Evolutionary conservation across 2,888 invertebrate genomes (phyloP).

Genomic region (Synergus gifuensis): DNA sequence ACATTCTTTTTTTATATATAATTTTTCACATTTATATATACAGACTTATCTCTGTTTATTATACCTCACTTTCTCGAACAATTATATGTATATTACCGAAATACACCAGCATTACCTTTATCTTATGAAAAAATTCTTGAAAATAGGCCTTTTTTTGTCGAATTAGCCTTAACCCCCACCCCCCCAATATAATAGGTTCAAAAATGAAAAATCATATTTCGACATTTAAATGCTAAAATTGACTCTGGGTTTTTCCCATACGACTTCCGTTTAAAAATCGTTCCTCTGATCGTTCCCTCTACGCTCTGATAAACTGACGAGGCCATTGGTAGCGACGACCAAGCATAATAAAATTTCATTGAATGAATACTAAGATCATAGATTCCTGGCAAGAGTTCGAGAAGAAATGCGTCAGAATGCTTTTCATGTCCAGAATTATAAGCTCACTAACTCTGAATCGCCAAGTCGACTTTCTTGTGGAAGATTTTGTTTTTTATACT

Average conservation of each 20-base stretch:
- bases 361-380: slow-evolving; percentile 57
- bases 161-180: too few species aligned
- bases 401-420: slow-evolving; percentile 50
- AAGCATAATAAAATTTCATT: slow-evolving; percentile 52
- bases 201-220: not conserved
- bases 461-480: slow-evolving; percentile 21
- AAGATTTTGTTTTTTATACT: slow-evolving; percentile 23
- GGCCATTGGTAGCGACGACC: slow-evolving; percentile 47
- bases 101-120: too few species aligned
- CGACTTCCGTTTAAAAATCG: slow-evolving; percentile 50
- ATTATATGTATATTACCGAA: too few species aligned
- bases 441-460: slow-evolving; percentile 36
- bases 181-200: too few species aligned
- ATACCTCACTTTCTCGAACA: too few species aligned
- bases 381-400: slow-evolving; percentile 43
- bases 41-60: too few species aligned
- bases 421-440: slow-evolving; percentile 59
- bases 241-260: slow-evolving; percentile 49
- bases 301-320: slow-evolving; percentile 44
- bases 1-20: too few species aligned
- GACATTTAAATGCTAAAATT: not conserved
- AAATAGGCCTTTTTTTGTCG: too few species aligned
- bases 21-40: too few species aligned
- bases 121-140: too few species aligned
- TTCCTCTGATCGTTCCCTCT: too few species aligned